Base-by-base conservation (phyloP, 1,140 invertebrate genomes). In the Bradynema listronoti region DNA sequence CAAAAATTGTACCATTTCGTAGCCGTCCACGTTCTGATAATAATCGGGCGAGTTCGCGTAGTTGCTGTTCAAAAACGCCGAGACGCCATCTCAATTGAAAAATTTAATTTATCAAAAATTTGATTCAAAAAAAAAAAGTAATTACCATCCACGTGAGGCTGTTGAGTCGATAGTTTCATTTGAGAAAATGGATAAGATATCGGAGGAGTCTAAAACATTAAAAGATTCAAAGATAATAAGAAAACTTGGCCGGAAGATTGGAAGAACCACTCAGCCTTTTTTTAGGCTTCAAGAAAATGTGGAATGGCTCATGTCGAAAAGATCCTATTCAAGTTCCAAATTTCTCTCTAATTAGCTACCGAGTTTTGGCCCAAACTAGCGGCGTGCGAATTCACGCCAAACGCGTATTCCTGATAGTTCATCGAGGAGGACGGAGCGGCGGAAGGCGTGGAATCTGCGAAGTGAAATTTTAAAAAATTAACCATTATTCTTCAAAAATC, bases 11-110 rank as follows among this genome's bases (percentile, higher is more conserved):
- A 4, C 11, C 36, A 19, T 39, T 19, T 39, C 47, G 47, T 50
- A n/a, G 27, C 16, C 34, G 19, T n/a, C 34, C 9, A 27, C n/a
- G 16, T 19, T 19, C 16, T 25, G 4, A 50, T 30, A 50, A n/a
- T 50, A 50, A n/a, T 50, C 47, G 34, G 16, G 47, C 29, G 47
- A 24, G 16, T n/a, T 32, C 5, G 47, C 16, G 34, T 50, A 50
- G 27, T 50, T 27, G 16, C 47, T 32, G n/a, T 50, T 50, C 47
- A 50, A 32, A 29, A 50, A 50, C 16, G 47, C 47, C 16, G 47
- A 2, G 16, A 50, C 47, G 16, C 47, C n/a, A 50, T 50, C 47
- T 50, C 27, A 39, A 9, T 30, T 30, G 16, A 2, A 25, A 50
- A 24, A 50, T 50, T 25, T 9, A 29, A 22, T 47, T 9, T 9